Base-by-base conservation (phyloP, 2,888 invertebrate species). In the Microplitis manilae region DNA sequence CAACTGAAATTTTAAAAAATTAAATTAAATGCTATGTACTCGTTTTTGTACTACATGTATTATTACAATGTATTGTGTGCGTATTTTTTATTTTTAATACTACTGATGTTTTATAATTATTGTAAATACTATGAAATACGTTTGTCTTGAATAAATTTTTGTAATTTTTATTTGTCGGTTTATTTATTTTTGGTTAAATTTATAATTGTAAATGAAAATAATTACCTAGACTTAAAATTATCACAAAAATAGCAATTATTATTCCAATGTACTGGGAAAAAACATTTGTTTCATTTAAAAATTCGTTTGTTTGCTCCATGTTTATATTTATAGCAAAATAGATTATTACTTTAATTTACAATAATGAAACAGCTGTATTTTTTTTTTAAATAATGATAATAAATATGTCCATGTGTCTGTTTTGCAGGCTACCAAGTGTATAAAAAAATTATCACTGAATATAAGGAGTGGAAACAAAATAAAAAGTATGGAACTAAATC, bases 41-140 rank as follows among this genome's bases (percentile, higher is more conserved):
- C 85, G 73, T 85, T 87, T 69, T 83, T 84, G 79, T 86, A 87
- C 72, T 87, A 83, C 75, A 79, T 85, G 78, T 81, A 83, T 72
- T 85, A 86, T 80, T 83, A 87, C 61, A 85, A 85, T 70, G 69
- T 82, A 72, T 79, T 86, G 69, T 85, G 85, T 80, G 80, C 83
- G 77, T 81, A 80, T 75, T 79, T 86, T 17, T 76, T 86, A 64
- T 76, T 84, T n/a, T 77, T 81, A 50, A 77, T 85, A 64, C 81
- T 85, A 72, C 79, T 86, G 77, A 80, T 85, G 76, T 83, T 85
- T 73, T 81, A 84, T 50, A 82, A 83, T 75, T 86, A 84, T 64
- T 84, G 84, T 79, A 83, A 82, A 75, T 85, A 83, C 65, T 82
- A 85, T 77, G 84, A 84, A 62, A 84, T 84, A 79, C 64, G 75